Evolutionary conservation across 1,140 invertebrate genomes (phyloP).

Genomic region (Cardiocondyla obscurior): DNA sequence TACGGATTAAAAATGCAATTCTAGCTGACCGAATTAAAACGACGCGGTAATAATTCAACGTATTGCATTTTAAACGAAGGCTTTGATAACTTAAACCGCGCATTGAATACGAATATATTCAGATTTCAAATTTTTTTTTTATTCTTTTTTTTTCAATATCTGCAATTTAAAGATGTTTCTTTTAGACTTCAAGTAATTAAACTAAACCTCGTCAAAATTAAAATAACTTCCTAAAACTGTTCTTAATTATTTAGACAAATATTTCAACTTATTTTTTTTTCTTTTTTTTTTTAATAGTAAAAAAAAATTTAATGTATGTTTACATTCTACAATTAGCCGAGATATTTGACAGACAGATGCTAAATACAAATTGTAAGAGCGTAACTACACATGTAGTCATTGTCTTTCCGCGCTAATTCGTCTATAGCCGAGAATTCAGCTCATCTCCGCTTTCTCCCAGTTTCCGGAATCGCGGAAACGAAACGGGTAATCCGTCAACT

Average conservation of each 20-base stretch:
- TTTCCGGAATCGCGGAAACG: constrained; percentile 66
- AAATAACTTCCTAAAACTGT: background rate
- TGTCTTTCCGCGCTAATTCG: constrained; percentile 66
- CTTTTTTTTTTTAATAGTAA: too few relatives aligned
- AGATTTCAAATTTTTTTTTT: too few relatives aligned
- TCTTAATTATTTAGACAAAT: background rate
- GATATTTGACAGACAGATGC: background rate
- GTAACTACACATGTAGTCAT: constrained; percentile 18
- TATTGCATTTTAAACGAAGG: background rate
- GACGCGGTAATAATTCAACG: background rate
- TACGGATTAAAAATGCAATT: background rate
- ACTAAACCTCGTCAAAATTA: background rate
- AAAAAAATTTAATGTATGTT: too few relatives aligned
- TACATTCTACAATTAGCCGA: background rate
- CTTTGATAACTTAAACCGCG: too few relatives aligned
- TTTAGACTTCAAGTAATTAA: background rate
- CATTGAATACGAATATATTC: too few relatives aligned
- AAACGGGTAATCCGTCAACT: constrained; percentile 42
- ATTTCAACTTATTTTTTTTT: background rate
- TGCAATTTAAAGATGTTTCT: background rate
- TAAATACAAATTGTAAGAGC: constrained; percentile 5
- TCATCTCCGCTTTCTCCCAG: constrained; percentile 72
- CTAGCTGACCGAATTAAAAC: background rate
- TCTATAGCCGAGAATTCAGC: constrained; percentile 19
- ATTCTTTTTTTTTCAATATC: too few relatives aligned